These are phyloP conservation scores for Desoria tigrina DNA, from an alignment of 2,888 invertebrate genomes.

Conservation along the genomic window DNA sequence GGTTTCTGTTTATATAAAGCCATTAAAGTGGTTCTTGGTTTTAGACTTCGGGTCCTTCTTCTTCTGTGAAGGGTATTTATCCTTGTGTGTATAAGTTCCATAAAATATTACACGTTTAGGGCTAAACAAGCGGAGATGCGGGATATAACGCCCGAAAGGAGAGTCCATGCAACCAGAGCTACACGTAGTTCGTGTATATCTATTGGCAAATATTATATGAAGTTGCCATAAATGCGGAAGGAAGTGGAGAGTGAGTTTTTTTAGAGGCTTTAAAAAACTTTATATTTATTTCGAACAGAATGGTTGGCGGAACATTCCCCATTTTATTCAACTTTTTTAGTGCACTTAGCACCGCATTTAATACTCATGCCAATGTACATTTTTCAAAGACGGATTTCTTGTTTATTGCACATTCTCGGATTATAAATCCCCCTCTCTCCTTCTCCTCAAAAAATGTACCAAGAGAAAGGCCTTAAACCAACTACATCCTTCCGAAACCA, in stretches of 20 bases:
- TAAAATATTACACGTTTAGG: too few relatives aligned
- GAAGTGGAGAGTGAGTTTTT: conserved; percentile 12
- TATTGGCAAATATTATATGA: too few relatives aligned
- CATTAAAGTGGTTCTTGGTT: too few relatives aligned
- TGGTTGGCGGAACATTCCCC: conserved; percentile 10
- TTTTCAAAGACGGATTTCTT: conserved; percentile 21
- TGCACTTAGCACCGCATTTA: conserved; percentile 31
- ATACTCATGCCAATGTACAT: conserved; percentile 26
- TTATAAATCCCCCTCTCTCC: conserved; percentile 13
- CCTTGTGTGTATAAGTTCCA: too few relatives aligned
- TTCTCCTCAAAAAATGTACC: background rate
- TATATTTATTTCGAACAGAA: conserved; percentile 9
- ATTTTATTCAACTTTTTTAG: conserved; percentile 30
- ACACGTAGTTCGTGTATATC: too few relatives aligned
- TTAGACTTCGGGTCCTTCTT: too few relatives aligned
- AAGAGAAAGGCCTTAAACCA: too few relatives aligned
- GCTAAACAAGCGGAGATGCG: too few relatives aligned
- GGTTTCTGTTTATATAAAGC: too few relatives aligned
- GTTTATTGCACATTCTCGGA: conserved; percentile 26
- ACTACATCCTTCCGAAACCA: conserved; percentile 2
- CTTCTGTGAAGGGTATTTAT: too few relatives aligned
- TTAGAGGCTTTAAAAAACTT: conserved; percentile 27
- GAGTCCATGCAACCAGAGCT: too few relatives aligned
- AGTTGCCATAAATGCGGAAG: background rate
- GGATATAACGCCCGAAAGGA: too few relatives aligned